Base-by-base conservation (phyloP, 2,113 vertebrate species). In the Pterocles orientalis region DNA sequence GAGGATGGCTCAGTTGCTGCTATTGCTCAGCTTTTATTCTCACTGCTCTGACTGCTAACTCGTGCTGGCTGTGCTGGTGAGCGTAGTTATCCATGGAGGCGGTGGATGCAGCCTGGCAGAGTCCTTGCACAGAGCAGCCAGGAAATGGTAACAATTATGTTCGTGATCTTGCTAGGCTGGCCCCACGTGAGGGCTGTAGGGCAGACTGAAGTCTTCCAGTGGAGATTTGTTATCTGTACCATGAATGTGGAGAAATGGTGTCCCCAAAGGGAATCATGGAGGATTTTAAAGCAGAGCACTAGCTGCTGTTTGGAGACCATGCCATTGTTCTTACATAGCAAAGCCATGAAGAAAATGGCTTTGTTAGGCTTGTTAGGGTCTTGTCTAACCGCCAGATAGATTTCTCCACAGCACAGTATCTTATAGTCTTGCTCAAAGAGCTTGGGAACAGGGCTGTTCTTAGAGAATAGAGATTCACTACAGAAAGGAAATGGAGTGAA, bases 151-250 rank as follows among this genome's bases (percentile, higher is more conserved):
- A 56, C 57, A 53, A 7, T 64, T 61, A 7, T 34, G n/a, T 54
- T 61, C 73, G 65, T 36, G 43, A 20, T 57, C 61, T 43, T 68
- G 48, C 60, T 93, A 43, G 81, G 33, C 56, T 41, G 34, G 36
- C 12, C 28, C 18, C 2, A 7, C 47, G 31, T 0, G 0, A 82
- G 47, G 31, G 19, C 64, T 60, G 7, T 33, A 56, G 13, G 10
- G 54, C n/a, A 78, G 39, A 25, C 58, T 0, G 0, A 88, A 62
- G 47, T 53, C 86, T 56, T 91, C 51, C 25, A 21, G 5, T 39
- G 26, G 68, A 86, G 18, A 60, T 58, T 17, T 70, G 18, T 66
- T 73, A n/a, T 48, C 50, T 78, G 18, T 56, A n/a, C 18, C 17
- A 4, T 50, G 28, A 68, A 61, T 17, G 3, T 56, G 28, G 29